Conservation (phyloP, 2,888 invertebrate species). For the Allygus modestus region DNA sequence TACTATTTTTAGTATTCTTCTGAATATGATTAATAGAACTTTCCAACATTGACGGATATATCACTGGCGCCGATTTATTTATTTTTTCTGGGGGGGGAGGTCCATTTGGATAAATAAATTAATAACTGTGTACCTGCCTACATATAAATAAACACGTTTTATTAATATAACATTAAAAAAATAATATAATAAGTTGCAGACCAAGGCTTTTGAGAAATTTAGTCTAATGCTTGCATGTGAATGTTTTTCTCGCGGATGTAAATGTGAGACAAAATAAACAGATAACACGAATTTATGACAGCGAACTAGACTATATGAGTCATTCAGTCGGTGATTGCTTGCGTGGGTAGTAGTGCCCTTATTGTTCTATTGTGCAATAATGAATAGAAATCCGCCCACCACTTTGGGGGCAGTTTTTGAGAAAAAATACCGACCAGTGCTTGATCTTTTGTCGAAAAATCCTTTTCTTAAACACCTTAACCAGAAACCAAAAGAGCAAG, state of each 20-base stretch:
- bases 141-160: no score
- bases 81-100: no score
- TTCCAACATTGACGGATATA: no score
- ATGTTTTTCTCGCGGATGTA: background rate
- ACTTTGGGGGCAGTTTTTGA: conserved; percentile 4
- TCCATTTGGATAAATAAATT: no score
- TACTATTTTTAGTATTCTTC: no score
- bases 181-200: no score
- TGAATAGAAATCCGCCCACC: background rate
- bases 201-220: no score
- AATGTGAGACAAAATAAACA: background rate
- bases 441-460: background rate
- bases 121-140: no score
- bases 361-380: background rate
- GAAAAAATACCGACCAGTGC: conserved; percentile 2
- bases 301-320: background rate
- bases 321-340: background rate
- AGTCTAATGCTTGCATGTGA: no score
- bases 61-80: no score
- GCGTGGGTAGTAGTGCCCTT: background rate
- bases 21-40: no score
- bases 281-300: background rate
- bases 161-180: no score
- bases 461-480: background rate
- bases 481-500: background rate